Evolutionary conservation across 2,797 vertebrate genomes (phyloP), one percentile per base, ranked within the genome.

Genomic region (Perodicticus potto): DNA sequence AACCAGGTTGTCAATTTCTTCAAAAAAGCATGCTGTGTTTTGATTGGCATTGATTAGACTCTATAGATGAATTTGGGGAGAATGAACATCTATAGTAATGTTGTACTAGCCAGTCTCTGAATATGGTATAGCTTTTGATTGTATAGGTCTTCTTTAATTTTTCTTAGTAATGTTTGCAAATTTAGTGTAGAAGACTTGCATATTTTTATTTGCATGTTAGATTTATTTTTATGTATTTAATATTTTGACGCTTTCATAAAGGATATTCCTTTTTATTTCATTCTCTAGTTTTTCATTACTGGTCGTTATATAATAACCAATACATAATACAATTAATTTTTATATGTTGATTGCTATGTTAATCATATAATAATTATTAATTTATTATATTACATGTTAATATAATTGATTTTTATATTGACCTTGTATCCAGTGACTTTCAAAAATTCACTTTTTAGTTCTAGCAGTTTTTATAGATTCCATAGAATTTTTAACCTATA

Each of bases 51-150:
- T 93, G 25, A 90, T 92, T 89, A 91, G 74, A 88, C 82, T 92
- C n/a, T 86, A 11, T 57, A 67, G 32, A 73, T 95, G 55, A 55
- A 65, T 86, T 86, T 91, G 27, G 49, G 23, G 27, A 86, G 65
- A 76, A 59, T 81, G 55, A 32, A 76, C 9, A 93, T 77, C 16
- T 94, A 89, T 93, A 84, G 49, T 37, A 92, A 37, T 61, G 59
- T 29, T 89, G 40, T 67, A 7, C 19, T 37, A 92, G 92, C 69
- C 16, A 82, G 2, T 90, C 43, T 40, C 65, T 70, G 17, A 93
- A 94, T 91, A 77, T 76, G 76, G 12, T 49, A 93, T 81, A 94
- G 29, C 57, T 96, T 90, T 90, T 91, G n/a, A 91, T 86, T 45
- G 73, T 23, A 49, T 20, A 87, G 57, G 12, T 57, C 53, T 59